These are phyloP conservation scores for Hylaeus volcanicus DNA, from an alignment of 1,140 invertebrate genomes.

Conservation along the genomic window DNA sequence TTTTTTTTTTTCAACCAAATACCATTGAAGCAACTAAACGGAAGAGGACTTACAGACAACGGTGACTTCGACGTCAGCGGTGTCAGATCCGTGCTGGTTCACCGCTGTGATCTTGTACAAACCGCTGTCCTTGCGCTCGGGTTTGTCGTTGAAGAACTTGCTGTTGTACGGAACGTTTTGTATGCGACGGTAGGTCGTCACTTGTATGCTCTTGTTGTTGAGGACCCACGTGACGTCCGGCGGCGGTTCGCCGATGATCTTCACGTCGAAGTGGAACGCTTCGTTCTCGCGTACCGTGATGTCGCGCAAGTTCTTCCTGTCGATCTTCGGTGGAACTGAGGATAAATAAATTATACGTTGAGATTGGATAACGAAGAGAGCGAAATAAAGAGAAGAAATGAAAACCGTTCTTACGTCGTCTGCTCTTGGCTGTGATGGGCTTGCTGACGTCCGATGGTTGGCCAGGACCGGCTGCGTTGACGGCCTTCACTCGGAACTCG, in stretches of 20 bases:
- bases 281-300: conserved; percentile 91
- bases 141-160: conserved; percentile 91
- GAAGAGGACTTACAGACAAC: conserved; percentile 88
- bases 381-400: conserved; percentile 50
- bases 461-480: conserved; percentile 90
- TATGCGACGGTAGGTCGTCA: conserved; percentile 83
- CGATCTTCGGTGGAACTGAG: conserved; percentile 95
- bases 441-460: conserved; percentile 88
- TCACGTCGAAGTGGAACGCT: conserved; percentile 91
- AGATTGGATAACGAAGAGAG: too few relatives aligned
- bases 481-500: conserved; percentile 92
- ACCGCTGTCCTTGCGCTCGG: conserved; percentile 91
- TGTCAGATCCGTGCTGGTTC: conserved; percentile 93
- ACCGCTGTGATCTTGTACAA: conserved; percentile 91
- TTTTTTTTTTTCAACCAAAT: not conserved
- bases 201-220: conserved; percentile 83
- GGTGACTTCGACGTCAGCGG: conserved; percentile 94
- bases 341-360: not conserved
- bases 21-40: not conserved
- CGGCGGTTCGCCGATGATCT: conserved; percentile 91
- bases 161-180: conserved; percentile 93
- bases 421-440: conserved; percentile 90
- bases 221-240: conserved; percentile 89
- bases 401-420: conserved; percentile 86
- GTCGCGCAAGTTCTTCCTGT: conserved; percentile 88